Evolutionary conservation across 92 coral and sea anemone species (phyloP).

Genomic region (Palythoa grandiflora): DNA sequence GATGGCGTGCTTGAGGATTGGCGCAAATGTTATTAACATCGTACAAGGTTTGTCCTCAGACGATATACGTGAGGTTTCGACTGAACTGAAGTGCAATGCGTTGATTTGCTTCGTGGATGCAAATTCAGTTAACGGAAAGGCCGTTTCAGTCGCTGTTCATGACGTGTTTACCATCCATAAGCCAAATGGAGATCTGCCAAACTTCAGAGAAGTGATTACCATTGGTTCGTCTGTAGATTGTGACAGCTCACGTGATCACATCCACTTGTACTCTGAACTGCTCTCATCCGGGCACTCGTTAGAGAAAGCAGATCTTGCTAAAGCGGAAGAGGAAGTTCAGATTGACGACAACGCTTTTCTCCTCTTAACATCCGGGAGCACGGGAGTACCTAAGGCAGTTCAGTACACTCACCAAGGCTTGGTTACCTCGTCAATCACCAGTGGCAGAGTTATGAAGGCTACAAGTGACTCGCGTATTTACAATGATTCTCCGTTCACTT

Average conservation of each 20-base stretch:
- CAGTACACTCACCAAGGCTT: conserved; percentile 57
- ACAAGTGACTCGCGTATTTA: conserved; percentile 36
- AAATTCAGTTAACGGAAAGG: background rate
- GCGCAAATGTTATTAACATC: too few species aligned
- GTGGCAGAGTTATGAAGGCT: conserved; percentile 44
- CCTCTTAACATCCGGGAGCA: conserved; percentile 55
- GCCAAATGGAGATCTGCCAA: conserved; percentile 13
- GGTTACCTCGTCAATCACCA: conserved; percentile 41
- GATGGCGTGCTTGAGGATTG: background rate
- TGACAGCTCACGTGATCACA: conserved; percentile 9
- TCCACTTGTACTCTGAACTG: conserved; percentile 8
- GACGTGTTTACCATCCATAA: conserved; percentile 22
- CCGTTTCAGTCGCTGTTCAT: background rate
- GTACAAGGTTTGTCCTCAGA: too few species aligned
- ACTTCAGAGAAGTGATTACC: conserved; percentile 19
- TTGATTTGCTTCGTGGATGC: too few species aligned
- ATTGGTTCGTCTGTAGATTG: conserved; percentile 12
- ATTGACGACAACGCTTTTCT: conserved; percentile 36
- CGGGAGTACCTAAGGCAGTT: conserved; percentile 54
- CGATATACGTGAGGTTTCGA: conserved; percentile 32
- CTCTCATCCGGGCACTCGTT: conserved; percentile 15
- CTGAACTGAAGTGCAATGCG: background rate
- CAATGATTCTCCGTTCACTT: conserved; percentile 57
- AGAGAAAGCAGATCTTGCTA: background rate
- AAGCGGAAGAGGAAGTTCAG: conserved; percentile 25